Percentiles rank a stretch among this genome's conserved stretches.
Conservation (phyloP, 2,797 vertebrate genomes). For the Chaetophractus vellerosus region DNA sequence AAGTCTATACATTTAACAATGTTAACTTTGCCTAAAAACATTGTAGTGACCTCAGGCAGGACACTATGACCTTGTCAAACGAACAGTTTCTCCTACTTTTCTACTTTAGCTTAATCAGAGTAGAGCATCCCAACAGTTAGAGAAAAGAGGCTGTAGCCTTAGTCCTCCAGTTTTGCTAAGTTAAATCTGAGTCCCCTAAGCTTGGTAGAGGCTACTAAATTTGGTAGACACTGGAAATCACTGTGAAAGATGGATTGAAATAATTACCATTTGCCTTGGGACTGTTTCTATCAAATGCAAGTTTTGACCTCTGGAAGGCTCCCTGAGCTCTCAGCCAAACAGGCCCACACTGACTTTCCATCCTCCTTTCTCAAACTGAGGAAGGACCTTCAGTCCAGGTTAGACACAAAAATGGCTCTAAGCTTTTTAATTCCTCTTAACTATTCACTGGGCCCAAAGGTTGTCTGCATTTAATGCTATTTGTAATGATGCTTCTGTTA, state of each 20-base stretch:
- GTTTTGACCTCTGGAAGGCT: conserved; percentile 44
- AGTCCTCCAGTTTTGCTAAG: conserved; percentile 45
- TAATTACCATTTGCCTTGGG: neutral
- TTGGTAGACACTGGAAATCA: conserved; percentile 66
- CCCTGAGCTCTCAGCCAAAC: conserved; percentile 69
- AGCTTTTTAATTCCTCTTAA: conserved; percentile 32
- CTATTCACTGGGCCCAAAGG: conserved; percentile 78
- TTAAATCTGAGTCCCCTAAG: neutral
- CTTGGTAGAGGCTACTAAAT: neutral
- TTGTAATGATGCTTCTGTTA: conserved; percentile 77
- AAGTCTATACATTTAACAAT: conserved; percentile 56
- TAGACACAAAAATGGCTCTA: conserved; percentile 72
- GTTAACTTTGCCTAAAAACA: conserved; percentile 68
- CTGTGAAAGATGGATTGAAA: conserved; percentile 4
- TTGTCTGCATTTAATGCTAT: conserved; percentile 76
- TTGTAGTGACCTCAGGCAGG: conserved; percentile 52
- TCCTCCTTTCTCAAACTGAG: conserved; percentile 59
- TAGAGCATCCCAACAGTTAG: neutral
- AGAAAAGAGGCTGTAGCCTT: conserved; percentile 50
- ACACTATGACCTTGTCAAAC: conserved; percentile 21
- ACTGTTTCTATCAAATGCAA: conserved; percentile 64
- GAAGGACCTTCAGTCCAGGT: conserved; percentile 74
- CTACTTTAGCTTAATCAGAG: conserved; percentile 30
- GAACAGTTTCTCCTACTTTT: neutral
- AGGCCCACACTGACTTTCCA: conserved; percentile 41